Conservation (phyloP, 2,113 vertebrate species). For the Athene noctua region DNA sequence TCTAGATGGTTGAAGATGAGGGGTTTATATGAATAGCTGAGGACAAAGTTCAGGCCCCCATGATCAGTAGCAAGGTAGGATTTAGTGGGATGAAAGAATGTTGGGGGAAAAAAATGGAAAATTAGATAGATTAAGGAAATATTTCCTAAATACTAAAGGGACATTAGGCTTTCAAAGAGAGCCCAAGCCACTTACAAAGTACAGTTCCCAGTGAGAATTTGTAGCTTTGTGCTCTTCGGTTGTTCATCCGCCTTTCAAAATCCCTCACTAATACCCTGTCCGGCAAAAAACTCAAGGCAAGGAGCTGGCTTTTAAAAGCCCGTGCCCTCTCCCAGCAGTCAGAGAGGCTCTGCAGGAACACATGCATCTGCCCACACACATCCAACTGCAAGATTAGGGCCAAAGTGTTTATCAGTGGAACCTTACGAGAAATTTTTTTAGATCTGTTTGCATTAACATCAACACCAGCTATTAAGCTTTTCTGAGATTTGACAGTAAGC, state of each 20-base stretch:
- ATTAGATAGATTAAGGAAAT: neutral
- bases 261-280: neutral
- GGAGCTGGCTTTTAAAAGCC: neutral
- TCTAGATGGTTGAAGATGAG: neutral
- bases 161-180: neutral
- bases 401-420: neutral
- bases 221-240: neutral
- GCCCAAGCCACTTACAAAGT: neutral
- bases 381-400: neutral
- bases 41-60: neutral
- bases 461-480: neutral
- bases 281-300: neutral
- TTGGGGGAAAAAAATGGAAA: neutral
- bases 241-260: neutral
- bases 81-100: neutral
- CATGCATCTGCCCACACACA: neutral
- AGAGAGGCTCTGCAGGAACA: neutral
- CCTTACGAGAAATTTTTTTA: neutral
- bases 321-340: neutral
- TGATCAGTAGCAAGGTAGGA: neutral
- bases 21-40: neutral
- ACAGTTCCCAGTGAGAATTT: neutral
- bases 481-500: neutral
- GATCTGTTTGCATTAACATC: neutral
- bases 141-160: neutral